Percentiles rank a stretch among this genome's conserved stretches.
phyloP scores from a whole-genome alignment of 1,140 invertebrate genomes.

The Lordiphosa clarofinis region DNA sequence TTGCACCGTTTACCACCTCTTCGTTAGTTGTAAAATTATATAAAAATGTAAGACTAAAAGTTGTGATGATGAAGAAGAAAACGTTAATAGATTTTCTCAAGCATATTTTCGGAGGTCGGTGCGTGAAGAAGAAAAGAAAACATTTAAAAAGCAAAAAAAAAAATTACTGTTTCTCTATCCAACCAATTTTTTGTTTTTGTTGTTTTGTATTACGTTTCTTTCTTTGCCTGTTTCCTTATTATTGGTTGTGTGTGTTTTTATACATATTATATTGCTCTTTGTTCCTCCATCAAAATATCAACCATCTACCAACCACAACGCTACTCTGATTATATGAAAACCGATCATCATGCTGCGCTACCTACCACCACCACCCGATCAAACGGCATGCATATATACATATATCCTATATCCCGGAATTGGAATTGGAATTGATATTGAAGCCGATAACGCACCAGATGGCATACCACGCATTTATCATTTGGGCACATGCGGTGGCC shows the following conservation, averaged over 20 bases:
- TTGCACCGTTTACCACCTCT: conserved; percentile 75
- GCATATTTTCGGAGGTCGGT: conserved; percentile 79
- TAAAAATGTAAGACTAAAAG: conserved; percentile 17
- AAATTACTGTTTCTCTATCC: conserved; percentile 9
- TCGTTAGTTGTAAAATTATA: conserved; percentile 49
- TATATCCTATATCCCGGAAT: conserved; percentile 36
- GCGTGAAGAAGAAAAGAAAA: conserved; percentile 40
- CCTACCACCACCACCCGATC: conserved; percentile 9
- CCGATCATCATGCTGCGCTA: conserved; percentile 39
- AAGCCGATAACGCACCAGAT: conserved; percentile 81
- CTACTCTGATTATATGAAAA: conserved; percentile 19
- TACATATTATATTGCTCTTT: conserved; percentile 39
- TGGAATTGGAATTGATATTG: conserved; percentile 19
- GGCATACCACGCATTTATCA: conserved; percentile 93
- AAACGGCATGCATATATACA: conserved; percentile 12
- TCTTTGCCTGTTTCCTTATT: conserved; percentile 37
- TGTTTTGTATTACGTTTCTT: conserved; percentile 23
- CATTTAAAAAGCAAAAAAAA: conserved; percentile 10
- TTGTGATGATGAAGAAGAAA: conserved; percentile 46
- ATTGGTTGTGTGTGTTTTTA: conserved; percentile 35
- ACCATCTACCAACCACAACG: conserved; percentile 29
- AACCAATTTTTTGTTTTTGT: conserved; percentile 17
- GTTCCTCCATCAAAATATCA: conserved; percentile 49
- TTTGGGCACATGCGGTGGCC: conserved; percentile 90
- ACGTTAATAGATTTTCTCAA: conserved; percentile 79